phyloP scores from a whole-genome alignment of 2,888 invertebrate species.

The Coronaproctus castanopsis region DNA sequence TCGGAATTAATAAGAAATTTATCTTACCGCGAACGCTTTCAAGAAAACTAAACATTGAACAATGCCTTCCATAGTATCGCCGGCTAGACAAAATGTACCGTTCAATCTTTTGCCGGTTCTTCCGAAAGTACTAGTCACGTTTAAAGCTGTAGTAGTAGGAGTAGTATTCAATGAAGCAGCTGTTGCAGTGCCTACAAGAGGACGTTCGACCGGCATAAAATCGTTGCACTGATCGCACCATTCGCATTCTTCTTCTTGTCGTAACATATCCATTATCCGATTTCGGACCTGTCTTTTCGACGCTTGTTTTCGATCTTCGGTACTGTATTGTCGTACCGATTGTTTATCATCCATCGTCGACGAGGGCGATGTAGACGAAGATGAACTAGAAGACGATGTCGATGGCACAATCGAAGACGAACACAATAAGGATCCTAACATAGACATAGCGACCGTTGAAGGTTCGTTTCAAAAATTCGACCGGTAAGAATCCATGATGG shows the following conservation, averaged over 20 bases:
- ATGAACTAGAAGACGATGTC: constrained; percentile 1
- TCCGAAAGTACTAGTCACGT: constrained; percentile 38
- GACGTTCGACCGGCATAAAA: constrained; percentile 9
- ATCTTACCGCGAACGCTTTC: constrained; percentile 84
- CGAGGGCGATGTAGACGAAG: neutral
- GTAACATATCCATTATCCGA: neutral
- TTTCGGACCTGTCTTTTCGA: neutral
- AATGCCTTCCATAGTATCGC: constrained; percentile 83
- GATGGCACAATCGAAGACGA: constrained; percentile 1
- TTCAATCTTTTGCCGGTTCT: constrained; percentile 54
- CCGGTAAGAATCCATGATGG: too few relatives aligned
- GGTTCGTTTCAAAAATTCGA: too few relatives aligned
- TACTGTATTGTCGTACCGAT: neutral
- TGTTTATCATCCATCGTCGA: neutral
- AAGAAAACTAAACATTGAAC: constrained; percentile 81
- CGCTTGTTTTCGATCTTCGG: neutral
- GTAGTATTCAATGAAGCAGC: too few relatives aligned
- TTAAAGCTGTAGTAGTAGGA: constrained; percentile 44
- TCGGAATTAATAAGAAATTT: too few relatives aligned
- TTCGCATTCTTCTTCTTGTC: neutral
- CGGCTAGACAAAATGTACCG: constrained; percentile 71
- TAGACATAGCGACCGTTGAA: neutral
- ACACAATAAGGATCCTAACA: neutral
- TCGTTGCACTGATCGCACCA: neutral
- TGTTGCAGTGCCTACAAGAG: neutral